Evolutionary conservation across 2,888 invertebrate genomes (phyloP), one percentile per base, ranked within the genome.

Genomic region (Watsonalla cultraria): DNA sequence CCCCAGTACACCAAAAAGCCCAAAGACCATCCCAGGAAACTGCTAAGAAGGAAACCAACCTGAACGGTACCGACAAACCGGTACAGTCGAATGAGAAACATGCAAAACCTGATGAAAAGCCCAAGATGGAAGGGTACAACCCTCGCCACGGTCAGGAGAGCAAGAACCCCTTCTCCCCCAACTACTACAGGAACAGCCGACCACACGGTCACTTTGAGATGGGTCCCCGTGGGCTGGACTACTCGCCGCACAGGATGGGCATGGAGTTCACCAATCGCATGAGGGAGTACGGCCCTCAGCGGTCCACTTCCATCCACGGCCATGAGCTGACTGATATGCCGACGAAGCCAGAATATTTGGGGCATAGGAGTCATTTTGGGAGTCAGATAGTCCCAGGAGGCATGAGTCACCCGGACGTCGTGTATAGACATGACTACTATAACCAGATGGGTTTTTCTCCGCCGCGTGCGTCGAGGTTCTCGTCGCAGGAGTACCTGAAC

Each of bases 401-500:
- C 0, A 82, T 84, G 24, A 81, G 78, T 55, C 89, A 90, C 58
- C 90, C 90, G 0, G 91, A 90, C 54, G 90, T 90, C 51, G 88
- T 90, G 47, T 90, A 84, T 66, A 68, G 90, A 13, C 90, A 90
- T 33, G 90, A 90, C 49, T 84, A 86, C 69, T 90, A 89, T 60
- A 72, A 62, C 5, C 87, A 84, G 66, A 77, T 82, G 72, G 87
- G 88, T 8, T 84, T 82, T 57, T 84, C 86, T 0, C 84, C 86
- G 2, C 84, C 90, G 7, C 75, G 91, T 2, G 84, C 89, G 5
- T 82, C 89, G 5, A 64, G 91, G 53, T 91, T 91, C 61, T 90
- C 91, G 0, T 91, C 91, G 6, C 91, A 91, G 73, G 91, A 91
- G 81, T 90, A 91, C 51, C 61, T 91, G 73, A 88, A 90, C 54